These are phyloP conservation scores for Thalpophila matura DNA, from an alignment of 2,888 invertebrate species.

Conservation along the genomic window DNA sequence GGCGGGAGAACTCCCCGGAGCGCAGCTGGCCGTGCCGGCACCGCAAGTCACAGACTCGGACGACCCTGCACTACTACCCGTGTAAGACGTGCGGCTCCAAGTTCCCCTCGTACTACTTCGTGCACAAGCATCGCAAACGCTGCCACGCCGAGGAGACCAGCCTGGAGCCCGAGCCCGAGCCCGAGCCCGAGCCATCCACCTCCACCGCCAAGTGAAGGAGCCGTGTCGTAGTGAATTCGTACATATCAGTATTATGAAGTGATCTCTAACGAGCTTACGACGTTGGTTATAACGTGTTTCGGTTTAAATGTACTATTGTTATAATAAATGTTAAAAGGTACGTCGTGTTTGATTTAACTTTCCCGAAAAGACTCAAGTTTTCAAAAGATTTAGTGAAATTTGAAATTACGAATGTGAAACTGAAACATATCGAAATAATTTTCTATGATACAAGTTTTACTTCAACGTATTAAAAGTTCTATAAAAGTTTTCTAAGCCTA, in stretches of 20 bases:
- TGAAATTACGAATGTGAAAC: conserved; percentile 6
- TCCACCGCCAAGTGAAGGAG: conserved; percentile 70
- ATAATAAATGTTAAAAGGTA: conserved; percentile 66
- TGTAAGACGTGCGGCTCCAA: conserved; percentile 98
- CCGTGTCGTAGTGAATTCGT: conserved; percentile 64
- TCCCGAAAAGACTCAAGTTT: conserved; percentile 4
- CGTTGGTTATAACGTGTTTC: conserved; percentile 63
- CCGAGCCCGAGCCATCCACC: conserved; percentile 58
- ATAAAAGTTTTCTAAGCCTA: conserved; percentile 14
- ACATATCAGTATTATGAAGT: conserved; percentile 77
- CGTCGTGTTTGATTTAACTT: conserved; percentile 54
- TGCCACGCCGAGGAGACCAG: conserved; percentile 93
- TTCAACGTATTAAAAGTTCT: neutral
- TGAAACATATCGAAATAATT: conserved; percentile 6
- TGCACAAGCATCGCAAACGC: conserved; percentile 96
- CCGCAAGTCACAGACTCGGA: conserved; percentile 92
- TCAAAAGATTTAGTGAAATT: conserved; percentile 70
- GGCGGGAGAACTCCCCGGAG: conserved; percentile 85
- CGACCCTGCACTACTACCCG: conserved; percentile 97
- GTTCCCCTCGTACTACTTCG: conserved; percentile 98
- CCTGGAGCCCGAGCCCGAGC: conserved; percentile 29
- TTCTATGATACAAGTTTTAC: conserved; percentile 18
- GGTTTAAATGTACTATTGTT: conserved; percentile 66
- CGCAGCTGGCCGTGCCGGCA: conserved; percentile 97
- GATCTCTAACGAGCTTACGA: conserved; percentile 74